These are phyloP conservation scores for Sinella curviseta DNA, from an alignment of 1,140 invertebrate genomes.

Conservation along the genomic window DNA sequence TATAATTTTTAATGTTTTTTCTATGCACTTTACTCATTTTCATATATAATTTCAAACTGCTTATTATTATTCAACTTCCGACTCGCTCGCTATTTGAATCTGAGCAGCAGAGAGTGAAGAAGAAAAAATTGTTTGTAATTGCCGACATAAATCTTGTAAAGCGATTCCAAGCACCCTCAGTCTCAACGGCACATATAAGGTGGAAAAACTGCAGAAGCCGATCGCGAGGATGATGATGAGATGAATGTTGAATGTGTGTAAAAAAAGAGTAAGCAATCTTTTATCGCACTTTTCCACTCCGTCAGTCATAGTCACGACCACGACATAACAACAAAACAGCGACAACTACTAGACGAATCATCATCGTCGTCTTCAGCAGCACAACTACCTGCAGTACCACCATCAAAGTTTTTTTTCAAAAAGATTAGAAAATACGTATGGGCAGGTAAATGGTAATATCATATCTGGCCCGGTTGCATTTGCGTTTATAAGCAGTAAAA, in stretches of 20 bases:
- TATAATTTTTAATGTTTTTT: background rate
- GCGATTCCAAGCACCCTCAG: background rate
- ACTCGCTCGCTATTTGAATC: background rate
- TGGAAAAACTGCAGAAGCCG: background rate
- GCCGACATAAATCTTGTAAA: slow-evolving; percentile 13
- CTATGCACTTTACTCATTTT: background rate
- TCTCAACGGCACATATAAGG: background rate
- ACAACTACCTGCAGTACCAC: too few relatives aligned
- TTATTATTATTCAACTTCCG: slow-evolving; percentile 20
- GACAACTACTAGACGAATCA: background rate
- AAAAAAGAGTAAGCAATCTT: slow-evolving; percentile 3
- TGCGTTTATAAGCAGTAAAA: slow-evolving; percentile 9
- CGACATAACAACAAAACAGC: background rate
- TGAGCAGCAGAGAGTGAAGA: background rate
- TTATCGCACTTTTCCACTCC: background rate
- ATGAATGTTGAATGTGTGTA: too few relatives aligned
- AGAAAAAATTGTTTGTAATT: background rate
- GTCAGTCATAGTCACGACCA: slow-evolving; percentile 18
- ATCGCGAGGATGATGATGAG: too few relatives aligned
- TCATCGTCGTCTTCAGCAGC: background rate
- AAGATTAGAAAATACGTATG: background rate
- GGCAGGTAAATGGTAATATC: background rate
- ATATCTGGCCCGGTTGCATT: background rate
- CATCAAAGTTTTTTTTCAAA: too few relatives aligned
- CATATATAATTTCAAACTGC: background rate